Evolutionary conservation across 2,797 vertebrate genomes (phyloP), one percentile per base, ranked within the genome.

Genomic region (Chelidonichthys spinosus): DNA sequence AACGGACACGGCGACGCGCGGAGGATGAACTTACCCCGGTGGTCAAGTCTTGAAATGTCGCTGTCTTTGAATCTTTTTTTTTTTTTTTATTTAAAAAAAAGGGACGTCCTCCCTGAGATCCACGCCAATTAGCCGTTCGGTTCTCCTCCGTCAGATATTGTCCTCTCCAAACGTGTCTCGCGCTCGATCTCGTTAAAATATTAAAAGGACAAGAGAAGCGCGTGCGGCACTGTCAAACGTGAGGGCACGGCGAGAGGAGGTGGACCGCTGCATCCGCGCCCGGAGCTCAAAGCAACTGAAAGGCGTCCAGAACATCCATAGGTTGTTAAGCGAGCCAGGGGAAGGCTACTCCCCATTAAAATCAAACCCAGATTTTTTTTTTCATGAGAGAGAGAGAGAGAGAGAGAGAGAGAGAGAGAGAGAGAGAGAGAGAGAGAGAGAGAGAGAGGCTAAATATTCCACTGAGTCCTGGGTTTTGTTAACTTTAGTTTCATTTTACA

Each of bases 291-390:
- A 85, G 49, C 82, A 74, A 93, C 82, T 93, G 92, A 90, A 84
- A 90, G 59, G n/a, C 75, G 66, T 85, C 89, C 88, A 76, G 82
- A 82, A 79, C 90, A 84, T 92, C 92, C 91, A 93, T 90, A 83
- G 89, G 89, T 89, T 91, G 92, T 90, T 91, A 85, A 88, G 92
- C 85, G 76, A 88, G 83, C 82, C 77, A 75, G 42, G 78, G 67
- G 76, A 73, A 82, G 90, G 93, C 89, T 83, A 93, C 93, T 93
- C 93, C 93, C 92, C 85, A 78, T 87, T 86, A 83, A 90, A 94
- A 94, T 93, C 91, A 93, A 91, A 88, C 92, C 92, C 93, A 94
- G 91, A 94, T 92, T 93, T 88, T 32, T 79, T 25, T 25, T 25
- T 25, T 25, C 25, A 25, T 25, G 25, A 6, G 69, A 2, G 62